These are phyloP conservation scores for Chironomus striatipennis DNA, from an alignment of 1,140 invertebrate species.

Conservation along the genomic window DNA sequence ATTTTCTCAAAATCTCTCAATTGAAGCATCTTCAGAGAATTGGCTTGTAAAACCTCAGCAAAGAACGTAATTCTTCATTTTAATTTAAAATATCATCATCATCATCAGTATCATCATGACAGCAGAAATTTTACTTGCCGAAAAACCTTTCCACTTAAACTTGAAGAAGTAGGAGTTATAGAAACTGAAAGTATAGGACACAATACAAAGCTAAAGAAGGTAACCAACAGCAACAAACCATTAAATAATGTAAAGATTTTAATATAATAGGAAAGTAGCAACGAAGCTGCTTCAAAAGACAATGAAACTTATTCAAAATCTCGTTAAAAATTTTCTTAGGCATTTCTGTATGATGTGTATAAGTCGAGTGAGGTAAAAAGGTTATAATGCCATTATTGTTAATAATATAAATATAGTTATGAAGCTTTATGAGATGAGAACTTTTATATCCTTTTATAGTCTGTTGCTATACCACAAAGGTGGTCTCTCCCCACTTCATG, in stretches of 20 bases:
- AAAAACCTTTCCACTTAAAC: neutral
- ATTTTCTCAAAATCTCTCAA: neutral
- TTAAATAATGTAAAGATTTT: neutral
- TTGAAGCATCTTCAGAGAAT: neutral
- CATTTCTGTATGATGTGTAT: neutral
- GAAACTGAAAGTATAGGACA: neutral
- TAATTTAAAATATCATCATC: neutral
- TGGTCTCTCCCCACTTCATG: neutral
- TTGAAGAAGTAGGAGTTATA: neutral
- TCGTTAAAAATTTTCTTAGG: neutral
- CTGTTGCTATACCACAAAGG: neutral
- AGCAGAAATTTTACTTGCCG: neutral
- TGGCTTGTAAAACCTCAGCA: constrained; percentile 1
- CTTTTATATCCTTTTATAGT: no score
- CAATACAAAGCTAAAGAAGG: neutral
- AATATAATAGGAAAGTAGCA: neutral
- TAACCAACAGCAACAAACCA: constrained; percentile 4
- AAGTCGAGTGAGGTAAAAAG: neutral
- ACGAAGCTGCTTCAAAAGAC: neutral
- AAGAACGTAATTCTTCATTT: neutral
- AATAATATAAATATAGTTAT: no score
- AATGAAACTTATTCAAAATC: neutral
- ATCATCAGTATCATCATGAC: neutral
- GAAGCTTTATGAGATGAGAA: no score
- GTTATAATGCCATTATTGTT: neutral